A percentile compares a stretch with the other conserved stretches of the same genome.
Conservation (phyloP, 2,888 invertebrate species). For the Thera obeliscata region DNA sequence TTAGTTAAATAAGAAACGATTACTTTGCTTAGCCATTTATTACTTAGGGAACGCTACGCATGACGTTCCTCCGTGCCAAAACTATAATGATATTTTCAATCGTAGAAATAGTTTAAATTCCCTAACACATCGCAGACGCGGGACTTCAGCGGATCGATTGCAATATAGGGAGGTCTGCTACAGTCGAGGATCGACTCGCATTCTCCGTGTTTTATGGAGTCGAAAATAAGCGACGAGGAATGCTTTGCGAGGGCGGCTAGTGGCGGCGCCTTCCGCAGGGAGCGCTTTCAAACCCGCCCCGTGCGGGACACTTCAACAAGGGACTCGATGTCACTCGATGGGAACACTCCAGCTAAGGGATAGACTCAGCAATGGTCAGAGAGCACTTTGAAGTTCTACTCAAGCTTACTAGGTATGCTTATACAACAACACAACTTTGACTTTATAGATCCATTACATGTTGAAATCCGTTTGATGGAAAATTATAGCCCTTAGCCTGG, state of each 20-base stretch:
- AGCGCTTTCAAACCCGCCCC: no score
- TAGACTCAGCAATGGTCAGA: neutral
- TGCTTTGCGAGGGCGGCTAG: slow-evolving; percentile 27
- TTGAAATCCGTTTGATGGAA: neutral
- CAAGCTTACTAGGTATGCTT: neutral
- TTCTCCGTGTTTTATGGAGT: slow-evolving; percentile 58
- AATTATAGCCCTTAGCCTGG: neutral
- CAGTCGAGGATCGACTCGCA: slow-evolving; percentile 31
- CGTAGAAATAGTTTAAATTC: slow-evolving; percentile 38
- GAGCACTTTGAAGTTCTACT: neutral
- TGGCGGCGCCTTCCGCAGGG: neutral
- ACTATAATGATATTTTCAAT: slow-evolving; percentile 32
- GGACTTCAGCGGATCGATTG: slow-evolving; percentile 45
- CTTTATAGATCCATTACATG: neutral
- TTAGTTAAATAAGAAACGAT: neutral
- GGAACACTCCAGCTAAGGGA: no score
- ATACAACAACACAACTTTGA: no score
- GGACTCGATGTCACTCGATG: no score
- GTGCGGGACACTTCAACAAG: no score
- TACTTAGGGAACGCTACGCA: no score
- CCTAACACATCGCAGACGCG: slow-evolving; percentile 37
- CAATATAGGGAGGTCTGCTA: slow-evolving; percentile 42
- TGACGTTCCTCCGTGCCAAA: slow-evolving; percentile 11
- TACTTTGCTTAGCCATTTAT: no score
- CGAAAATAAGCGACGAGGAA: slow-evolving; percentile 48